Base-by-base conservation (phyloP, 2,113 vertebrate genomes). In the Heterotilapia buettikoferi region DNA sequence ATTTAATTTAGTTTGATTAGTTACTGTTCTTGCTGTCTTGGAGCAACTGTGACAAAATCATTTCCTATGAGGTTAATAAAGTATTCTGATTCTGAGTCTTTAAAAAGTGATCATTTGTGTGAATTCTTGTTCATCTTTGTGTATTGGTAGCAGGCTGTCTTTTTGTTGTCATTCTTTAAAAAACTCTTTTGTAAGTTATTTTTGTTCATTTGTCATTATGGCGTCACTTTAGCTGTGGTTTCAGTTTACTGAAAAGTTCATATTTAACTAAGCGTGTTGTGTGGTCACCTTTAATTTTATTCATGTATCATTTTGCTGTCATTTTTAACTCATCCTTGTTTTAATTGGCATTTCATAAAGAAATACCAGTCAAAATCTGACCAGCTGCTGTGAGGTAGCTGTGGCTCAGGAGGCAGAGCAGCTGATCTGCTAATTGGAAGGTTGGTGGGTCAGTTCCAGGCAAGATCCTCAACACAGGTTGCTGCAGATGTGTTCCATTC, bases 401-500 rank as follows among this genome's bases (percentile, higher is more conserved):
- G 26, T 33, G 9, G 9, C 16, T 63, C 29, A 0, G 26, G 57
- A 31, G 57, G 57, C 26, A 6, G 57, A 61, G 29, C 57, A 61
- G 29, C 26, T 19, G 0, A 6, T 61, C 14, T 54, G 9, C n/a
- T 54, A 11, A 54, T 0, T 21, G 52, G n/a, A 54, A 11, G 52
- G 29, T 63, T 63, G 59, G 29, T 63, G 16, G 0, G 3, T 33
- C 59, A 19, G 5, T 0, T 63, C 16, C 16, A 11, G 29, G 3
- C 59, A 2, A 33, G 59, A 61, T 63, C 6, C 59, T 33, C 16
- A 63, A 33, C 29, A 0, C 59, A 33, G 59, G 59, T 61, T 61
- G 26, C 3, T 61, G 16, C 57, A 2, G 31, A 66, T 66, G 18
- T 38, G 33, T 2, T 21, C 10, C 6, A 66, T 38, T 66, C 33